Evolutionary conservation across 2,113 vertebrate species (phyloP).

Genomic region (Pterocles burchelli): DNA sequence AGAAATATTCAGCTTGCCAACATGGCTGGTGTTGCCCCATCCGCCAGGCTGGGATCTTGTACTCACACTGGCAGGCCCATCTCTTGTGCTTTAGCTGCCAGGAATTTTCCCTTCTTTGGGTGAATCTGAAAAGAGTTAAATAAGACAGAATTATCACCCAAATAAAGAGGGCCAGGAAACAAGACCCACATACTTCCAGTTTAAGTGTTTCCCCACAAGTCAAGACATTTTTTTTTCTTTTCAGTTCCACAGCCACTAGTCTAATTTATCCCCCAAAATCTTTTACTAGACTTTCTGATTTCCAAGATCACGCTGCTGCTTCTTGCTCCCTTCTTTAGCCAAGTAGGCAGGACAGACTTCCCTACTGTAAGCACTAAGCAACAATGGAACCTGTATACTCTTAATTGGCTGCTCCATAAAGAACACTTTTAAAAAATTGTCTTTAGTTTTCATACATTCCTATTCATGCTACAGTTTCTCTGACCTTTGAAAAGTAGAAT

Average conservation of each 20-base stretch:
- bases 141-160: background rate
- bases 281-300: background rate
- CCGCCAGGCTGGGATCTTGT: background rate
- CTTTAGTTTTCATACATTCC: background rate
- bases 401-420: background rate
- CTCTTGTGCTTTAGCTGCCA: slow-evolving; percentile 85
- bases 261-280: background rate
- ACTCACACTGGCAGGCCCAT: slow-evolving; percentile 94
- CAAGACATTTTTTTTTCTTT: background rate
- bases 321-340: background rate
- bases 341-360: background rate
- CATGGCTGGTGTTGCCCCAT: background rate
- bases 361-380: background rate
- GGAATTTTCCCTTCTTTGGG: slow-evolving; percentile 88
- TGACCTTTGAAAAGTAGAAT: background rate
- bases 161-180: background rate
- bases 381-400: background rate
- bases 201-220: background rate
- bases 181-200: background rate
- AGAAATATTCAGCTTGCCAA: background rate
- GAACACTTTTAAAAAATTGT: background rate
- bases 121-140: slow-evolving; percentile 68
- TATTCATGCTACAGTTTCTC: background rate
- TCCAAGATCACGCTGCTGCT: background rate
- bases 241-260: background rate